A percentile compares a stretch with the other conserved stretches of the same genome.
phyloP scores from a whole-genome alignment of 2,888 invertebrate species.

The Gerris lacustris region DNA sequence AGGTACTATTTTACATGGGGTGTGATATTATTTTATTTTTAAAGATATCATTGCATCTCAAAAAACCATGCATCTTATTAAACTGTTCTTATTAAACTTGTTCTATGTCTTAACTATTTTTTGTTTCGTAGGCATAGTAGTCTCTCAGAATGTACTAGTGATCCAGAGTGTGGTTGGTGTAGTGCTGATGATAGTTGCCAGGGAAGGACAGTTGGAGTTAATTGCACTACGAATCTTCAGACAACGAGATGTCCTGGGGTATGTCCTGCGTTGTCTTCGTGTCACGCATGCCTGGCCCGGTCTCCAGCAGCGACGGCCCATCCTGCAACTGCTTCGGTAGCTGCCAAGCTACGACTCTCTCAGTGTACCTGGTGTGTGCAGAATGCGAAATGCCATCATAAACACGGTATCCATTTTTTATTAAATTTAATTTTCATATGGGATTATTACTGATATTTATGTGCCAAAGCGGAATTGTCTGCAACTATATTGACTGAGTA shows the following conservation, averaged over 20 bases:
- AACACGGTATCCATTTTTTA: conserved; percentile 46
- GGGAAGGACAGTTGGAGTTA: conserved; percentile 72
- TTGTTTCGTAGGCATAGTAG: conserved; percentile 50
- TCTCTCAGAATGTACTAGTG: conserved; percentile 68
- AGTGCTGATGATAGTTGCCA: conserved; percentile 70
- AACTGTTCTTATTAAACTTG: background rate
- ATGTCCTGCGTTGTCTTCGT: conserved; percentile 77
- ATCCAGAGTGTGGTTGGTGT: conserved; percentile 92
- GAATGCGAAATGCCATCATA: conserved; percentile 77
- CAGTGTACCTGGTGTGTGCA: conserved; percentile 90
- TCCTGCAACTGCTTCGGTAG: conserved; percentile 44
- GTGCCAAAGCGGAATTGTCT: too few species aligned
- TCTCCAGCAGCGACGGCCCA: conserved; percentile 16
- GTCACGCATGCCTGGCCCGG: conserved; percentile 79
- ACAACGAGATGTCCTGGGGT: conserved; percentile 79
- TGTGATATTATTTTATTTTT: background rate
- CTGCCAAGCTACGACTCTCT: conserved; percentile 61
- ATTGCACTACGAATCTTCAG: conserved; percentile 80
- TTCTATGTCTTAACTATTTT: background rate
- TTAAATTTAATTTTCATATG: background rate
- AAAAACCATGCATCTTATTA: too few species aligned
- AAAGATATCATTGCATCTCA: too few species aligned
- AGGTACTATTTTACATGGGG: conserved; percentile 24
- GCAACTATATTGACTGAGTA: too few species aligned
- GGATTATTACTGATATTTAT: too few species aligned